Conservation (phyloP, 2,888 invertebrate genomes). For the Napeogenes inachia region DNA sequence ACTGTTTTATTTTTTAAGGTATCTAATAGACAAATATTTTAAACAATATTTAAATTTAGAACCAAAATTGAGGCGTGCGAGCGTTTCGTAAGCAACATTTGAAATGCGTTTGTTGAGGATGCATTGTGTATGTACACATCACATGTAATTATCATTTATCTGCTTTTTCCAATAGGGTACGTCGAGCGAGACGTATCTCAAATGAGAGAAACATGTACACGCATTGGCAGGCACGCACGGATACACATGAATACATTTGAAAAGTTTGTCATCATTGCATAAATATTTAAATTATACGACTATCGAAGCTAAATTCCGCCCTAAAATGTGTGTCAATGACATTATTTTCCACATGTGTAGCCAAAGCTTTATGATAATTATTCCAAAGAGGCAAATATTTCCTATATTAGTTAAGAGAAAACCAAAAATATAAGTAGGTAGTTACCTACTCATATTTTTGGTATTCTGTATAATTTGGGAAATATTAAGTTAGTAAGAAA, state of each 20-base stretch:
- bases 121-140: slow-evolving; percentile 55
- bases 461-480: no score
- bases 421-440: no score
- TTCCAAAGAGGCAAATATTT: no score
- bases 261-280: slow-evolving; percentile 56
- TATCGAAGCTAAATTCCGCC: slow-evolving; percentile 4
- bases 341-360: no score
- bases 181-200: slow-evolving; percentile 62
- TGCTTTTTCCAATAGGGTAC: slow-evolving; percentile 72
- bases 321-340: neutral
- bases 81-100: slow-evolving; percentile 48
- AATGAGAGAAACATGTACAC: slow-evolving; percentile 59
- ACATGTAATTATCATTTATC: slow-evolving; percentile 73
- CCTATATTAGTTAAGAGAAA: no score
- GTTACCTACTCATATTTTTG: no score
- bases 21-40: slow-evolving; percentile 58
- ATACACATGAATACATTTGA: slow-evolving; percentile 63
- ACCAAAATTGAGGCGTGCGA: slow-evolving; percentile 38
- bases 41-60: slow-evolving; percentile 62
- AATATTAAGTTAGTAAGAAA: no score
- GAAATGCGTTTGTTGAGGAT: slow-evolving; percentile 51
- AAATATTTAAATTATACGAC: slow-evolving; percentile 13
- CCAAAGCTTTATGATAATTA: no score
- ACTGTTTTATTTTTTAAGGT: slow-evolving; percentile 34
- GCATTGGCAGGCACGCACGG: slow-evolving; percentile 51